Evolutionary conservation across 2,797 vertebrate genomes (phyloP), one percentile per base, ranked within the genome.

Genomic region (Amblyopsis hoosieri): DNA sequence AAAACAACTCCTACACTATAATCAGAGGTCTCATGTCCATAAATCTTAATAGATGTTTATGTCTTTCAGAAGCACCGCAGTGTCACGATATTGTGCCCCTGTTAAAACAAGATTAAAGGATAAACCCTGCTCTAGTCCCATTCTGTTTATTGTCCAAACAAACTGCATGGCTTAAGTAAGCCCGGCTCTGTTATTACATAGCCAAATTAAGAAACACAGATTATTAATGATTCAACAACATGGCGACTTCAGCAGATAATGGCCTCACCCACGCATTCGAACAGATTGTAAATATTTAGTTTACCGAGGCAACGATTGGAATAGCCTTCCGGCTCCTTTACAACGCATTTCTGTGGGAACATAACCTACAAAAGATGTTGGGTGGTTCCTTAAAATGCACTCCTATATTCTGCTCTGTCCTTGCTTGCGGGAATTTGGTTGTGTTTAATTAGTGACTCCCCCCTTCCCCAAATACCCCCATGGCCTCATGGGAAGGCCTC

Each of bases 401-500:
- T 64, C 64, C 56, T 60, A 57, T 14, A 60, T 77, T 82, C 85
- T 42, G 66, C 51, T 1, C 67, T 52, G 65, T 54, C 75, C 65
- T 80, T 64, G 81, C 81, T 42, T 64, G 72, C 83, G 92, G 86
- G 94, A 96, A 95, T 95, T 92, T 74, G 57, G 87, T 85, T 80
- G 61, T 86, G 82, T 93, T 94, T 95, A 95, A 96, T 96, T 94
- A 95, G 49, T 12, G 72, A 82, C 80, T 79, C 68, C 49, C 37
- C 3, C 23, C 23, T 29, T 29, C 23, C 23, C 3, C 23, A 29
- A 47, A 47, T 10, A 47, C 9, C 45, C 13, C 64, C 85, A 82
- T 67, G 71, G 79, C 77, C 62, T 86, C 82, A 60, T 60, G 82
- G 85, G 92, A 90, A 85, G 75, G 79, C 76, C 79, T 77, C 62